Evolutionary conservation across 2,888 invertebrate genomes (phyloP).

Genomic region (Tenthredo notha): DNA sequence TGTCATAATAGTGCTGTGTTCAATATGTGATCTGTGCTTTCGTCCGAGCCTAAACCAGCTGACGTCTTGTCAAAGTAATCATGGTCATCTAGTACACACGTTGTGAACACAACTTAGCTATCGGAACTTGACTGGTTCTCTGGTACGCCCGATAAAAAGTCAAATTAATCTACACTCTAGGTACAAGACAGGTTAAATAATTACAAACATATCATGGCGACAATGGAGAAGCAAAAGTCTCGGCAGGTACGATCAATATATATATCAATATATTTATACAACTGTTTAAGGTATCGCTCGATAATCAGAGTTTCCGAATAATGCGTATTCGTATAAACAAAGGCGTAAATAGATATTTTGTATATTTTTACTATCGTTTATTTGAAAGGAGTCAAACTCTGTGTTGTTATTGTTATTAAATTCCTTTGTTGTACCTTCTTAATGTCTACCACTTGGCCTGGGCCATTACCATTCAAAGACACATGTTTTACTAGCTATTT

Average conservation of each 20-base stretch:
- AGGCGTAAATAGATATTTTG: not conserved
- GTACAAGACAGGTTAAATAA: not conserved
- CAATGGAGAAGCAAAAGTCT: constrained; percentile 67
- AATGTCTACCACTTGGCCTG: not conserved
- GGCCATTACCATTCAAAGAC: not conserved
- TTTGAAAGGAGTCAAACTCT: too few species aligned
- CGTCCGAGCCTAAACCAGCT: not conserved
- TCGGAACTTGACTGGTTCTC: not conserved
- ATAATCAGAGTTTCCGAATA: not conserved
- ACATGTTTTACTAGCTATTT: not conserved
- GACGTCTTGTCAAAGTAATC: constrained; percentile 9
- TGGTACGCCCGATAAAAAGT: not conserved
- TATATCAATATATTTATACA: too few species aligned
- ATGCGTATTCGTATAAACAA: not conserved
- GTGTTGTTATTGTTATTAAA: constrained; percentile 5
- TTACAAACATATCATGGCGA: constrained; percentile 58
- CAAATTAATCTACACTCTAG: not conserved
- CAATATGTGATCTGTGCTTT: not conserved
- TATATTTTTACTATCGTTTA: too few species aligned
- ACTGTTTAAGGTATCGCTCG: not conserved
- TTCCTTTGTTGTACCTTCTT: not conserved
- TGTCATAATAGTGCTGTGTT: not conserved
- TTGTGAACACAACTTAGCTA: not conserved
- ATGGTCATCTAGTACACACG: constrained; percentile 6
- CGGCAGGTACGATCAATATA: constrained; percentile 55